phyloP scores from a whole-genome alignment of 2,113 vertebrate species.

The Micromys minutus region DNA sequence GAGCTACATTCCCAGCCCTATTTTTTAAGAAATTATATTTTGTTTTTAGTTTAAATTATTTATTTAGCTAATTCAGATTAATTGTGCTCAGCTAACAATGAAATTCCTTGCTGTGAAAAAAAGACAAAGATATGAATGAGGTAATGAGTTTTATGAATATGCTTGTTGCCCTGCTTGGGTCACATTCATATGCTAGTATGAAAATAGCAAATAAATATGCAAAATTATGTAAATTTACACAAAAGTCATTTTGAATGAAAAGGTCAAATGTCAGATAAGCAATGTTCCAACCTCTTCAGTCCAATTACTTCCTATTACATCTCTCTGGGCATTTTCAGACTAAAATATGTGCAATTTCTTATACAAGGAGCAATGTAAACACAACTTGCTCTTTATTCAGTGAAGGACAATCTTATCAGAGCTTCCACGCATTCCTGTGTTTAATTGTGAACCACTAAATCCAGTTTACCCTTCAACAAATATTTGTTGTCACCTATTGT shows the following conservation, averaged over 20 bases:
- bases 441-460: conserved; percentile 19
- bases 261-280: neutral
- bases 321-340: neutral
- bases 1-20: neutral
- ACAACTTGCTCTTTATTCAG: neutral
- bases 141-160: neutral
- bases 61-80: neutral
- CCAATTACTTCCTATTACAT: neutral
- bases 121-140: neutral
- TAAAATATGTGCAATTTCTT: neutral
- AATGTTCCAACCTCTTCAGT: neutral
- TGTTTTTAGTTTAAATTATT: neutral
- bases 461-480: conserved; percentile 40
- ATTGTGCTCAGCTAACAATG: conserved; percentile 7
- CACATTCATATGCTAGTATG: neutral
- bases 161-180: neutral
- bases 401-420: neutral
- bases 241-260: neutral
- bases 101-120: conserved; percentile 2
- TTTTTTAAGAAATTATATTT: conserved; percentile 27
- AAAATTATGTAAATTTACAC: conserved; percentile 22
- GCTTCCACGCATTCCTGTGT: neutral
- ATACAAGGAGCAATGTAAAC: neutral
- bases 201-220: neutral
- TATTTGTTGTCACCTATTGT: neutral